These are phyloP conservation scores for Chanos chanos DNA, from an alignment of 2,797 vertebrate species.

Conservation along the genomic window DNA sequence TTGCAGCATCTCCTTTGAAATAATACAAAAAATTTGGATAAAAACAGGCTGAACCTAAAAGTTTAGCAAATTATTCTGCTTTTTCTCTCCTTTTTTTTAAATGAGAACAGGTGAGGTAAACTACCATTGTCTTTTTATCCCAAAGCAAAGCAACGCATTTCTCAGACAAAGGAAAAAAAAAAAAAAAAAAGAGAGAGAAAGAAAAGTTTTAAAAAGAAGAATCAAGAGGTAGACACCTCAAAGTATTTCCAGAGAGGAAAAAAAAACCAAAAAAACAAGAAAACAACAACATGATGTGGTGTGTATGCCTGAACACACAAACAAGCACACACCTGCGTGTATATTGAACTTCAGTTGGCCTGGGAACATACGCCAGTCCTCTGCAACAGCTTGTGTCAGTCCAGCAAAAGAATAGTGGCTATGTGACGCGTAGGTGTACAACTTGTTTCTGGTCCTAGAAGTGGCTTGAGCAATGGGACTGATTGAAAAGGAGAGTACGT, in stretches of 20 bases:
- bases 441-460: conserved; percentile 28
- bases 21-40: conserved; percentile 23
- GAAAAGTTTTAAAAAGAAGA: conserved; percentile 42
- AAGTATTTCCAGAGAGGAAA: conserved; percentile 48
- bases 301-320: conserved; percentile 39
- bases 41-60: conserved; percentile 24
- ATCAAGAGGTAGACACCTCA: conserved; percentile 43
- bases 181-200: conserved; percentile 41
- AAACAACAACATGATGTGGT: conserved; percentile 62
- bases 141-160: conserved; percentile 57
- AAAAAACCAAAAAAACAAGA: too few relatives aligned
- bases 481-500: too few relatives aligned
- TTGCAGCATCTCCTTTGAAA: conserved; percentile 28
- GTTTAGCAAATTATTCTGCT: conserved; percentile 16
- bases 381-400: conserved; percentile 22
- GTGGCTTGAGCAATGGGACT: conserved; percentile 23
- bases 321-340: conserved; percentile 33
- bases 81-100: conserved; percentile 28
- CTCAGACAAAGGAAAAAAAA: conserved; percentile 52
- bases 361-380: too few relatives aligned
- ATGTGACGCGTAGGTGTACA: background rate
- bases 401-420: conserved; percentile 14
- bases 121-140: conserved; percentile 34
- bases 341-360: conserved; percentile 22
- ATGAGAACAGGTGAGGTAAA: conserved; percentile 39